phyloP scores from a whole-genome alignment of 2,888 invertebrate genomes.

The Drosophila gaucha region DNA sequence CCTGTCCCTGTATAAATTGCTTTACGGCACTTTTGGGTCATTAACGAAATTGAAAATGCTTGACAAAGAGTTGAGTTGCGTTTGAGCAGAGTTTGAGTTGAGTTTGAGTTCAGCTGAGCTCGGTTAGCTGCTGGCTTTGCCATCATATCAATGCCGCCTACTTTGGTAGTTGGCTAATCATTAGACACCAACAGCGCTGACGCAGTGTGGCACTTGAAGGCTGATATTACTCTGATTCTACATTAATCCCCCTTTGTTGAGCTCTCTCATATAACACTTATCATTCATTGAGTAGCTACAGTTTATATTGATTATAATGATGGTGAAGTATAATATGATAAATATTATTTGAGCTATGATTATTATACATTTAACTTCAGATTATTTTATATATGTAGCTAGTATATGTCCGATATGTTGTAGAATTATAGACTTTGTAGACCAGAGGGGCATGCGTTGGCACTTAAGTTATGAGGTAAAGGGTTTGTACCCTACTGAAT shows the following conservation, averaged over 20 bases:
- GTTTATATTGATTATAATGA: too few species aligned
- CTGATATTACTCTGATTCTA: neutral
- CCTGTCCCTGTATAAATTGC: slow-evolving; percentile 77
- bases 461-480: too few species aligned
- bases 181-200: slow-evolving; percentile 63
- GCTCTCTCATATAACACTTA: neutral
- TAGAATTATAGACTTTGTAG: too few species aligned
- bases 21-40: slow-evolving; percentile 83
- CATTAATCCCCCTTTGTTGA: neutral
- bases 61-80: slow-evolving; percentile 52
- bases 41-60: slow-evolving; percentile 83
- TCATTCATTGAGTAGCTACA: neutral
- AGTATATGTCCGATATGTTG: too few species aligned
- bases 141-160: slow-evolving; percentile 81
- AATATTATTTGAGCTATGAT: too few species aligned
- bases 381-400: too few species aligned
- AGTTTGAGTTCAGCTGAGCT: slow-evolving; percentile 6
- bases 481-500: too few species aligned
- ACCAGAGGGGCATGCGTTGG: too few species aligned
- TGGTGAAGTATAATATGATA: too few species aligned
- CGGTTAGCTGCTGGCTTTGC: slow-evolving; percentile 23
- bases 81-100: slow-evolving; percentile 17
- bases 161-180: slow-evolving; percentile 74
- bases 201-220: slow-evolving; percentile 13
- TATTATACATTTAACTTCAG: too few species aligned